Conservation (phyloP, 2,113 vertebrate species). For the Cephalopterus ornatus region DNA sequence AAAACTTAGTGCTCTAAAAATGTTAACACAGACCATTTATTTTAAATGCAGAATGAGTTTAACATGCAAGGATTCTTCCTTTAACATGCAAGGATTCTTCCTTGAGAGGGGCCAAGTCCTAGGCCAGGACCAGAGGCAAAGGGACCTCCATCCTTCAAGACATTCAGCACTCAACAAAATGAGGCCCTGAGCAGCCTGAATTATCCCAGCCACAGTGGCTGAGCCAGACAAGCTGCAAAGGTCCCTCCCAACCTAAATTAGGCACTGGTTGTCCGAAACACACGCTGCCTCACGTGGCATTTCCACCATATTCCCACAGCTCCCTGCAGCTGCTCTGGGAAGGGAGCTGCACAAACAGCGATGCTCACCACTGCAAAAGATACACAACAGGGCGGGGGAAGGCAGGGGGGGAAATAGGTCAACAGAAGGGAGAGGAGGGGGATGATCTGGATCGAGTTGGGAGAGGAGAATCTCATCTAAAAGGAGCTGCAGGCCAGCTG, state of each 20-base stretch:
- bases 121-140: background rate
- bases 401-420: background rate
- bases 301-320: background rate
- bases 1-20: background rate
- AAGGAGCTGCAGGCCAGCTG: conserved; percentile 48
- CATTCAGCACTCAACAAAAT: background rate
- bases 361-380: background rate
- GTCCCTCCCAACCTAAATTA: background rate
- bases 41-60: background rate
- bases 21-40: background rate
- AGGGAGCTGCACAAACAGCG: background rate
- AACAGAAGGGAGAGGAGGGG: background rate
- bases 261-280: background rate
- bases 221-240: background rate
- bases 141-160: background rate
- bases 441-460: background rate
- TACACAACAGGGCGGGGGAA: fast-evolving
- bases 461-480: conserved; percentile 45
- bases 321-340: background rate
- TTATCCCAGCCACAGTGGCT: background rate
- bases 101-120: background rate
- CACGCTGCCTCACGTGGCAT: fast-evolving
- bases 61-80: background rate
- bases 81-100: background rate
- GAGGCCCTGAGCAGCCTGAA: background rate